phyloP scores from a whole-genome alignment of 1,140 invertebrate species.

The Brachionus sp. region DNA sequence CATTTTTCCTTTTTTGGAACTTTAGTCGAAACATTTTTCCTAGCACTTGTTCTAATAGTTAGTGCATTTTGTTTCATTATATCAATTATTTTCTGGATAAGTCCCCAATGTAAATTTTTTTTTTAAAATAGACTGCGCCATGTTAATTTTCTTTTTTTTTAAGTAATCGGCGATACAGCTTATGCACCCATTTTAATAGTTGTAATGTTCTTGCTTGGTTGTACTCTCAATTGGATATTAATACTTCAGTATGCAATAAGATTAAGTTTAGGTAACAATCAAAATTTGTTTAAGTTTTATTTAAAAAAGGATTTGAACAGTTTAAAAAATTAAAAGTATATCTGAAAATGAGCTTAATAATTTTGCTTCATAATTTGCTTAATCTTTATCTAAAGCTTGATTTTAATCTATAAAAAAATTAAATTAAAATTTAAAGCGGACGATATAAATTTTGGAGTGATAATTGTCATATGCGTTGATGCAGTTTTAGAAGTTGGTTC shows the following conservation, averaged over 20 bases:
- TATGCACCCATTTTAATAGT: constrained; percentile 8
- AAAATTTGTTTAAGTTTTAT: background rate
- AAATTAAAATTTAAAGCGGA: background rate
- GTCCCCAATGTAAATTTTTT: background rate
- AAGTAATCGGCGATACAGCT: constrained; percentile 4
- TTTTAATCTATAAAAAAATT: background rate
- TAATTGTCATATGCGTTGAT: background rate
- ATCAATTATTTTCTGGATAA: constrained; percentile 39
- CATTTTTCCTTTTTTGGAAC: constrained; percentile 36
- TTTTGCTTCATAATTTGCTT: background rate
- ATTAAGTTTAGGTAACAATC: background rate
- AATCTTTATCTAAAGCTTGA: background rate
- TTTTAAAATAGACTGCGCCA: background rate
- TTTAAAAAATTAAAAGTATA: background rate
- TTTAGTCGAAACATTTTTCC: constrained; percentile 39
- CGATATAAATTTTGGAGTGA: background rate
- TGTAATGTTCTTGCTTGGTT: background rate
- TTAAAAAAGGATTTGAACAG: background rate
- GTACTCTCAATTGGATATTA: constrained; percentile 3
- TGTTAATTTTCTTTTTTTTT: background rate
- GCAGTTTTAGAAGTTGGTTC: background rate
- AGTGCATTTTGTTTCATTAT: constrained; percentile 31
- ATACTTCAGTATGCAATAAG: constrained; percentile 35
- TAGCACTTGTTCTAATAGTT: constrained; percentile 19
- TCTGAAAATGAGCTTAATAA: background rate